Conservation (phyloP, 1,140 invertebrate species). For the Hycleus phaleratus region DNA sequence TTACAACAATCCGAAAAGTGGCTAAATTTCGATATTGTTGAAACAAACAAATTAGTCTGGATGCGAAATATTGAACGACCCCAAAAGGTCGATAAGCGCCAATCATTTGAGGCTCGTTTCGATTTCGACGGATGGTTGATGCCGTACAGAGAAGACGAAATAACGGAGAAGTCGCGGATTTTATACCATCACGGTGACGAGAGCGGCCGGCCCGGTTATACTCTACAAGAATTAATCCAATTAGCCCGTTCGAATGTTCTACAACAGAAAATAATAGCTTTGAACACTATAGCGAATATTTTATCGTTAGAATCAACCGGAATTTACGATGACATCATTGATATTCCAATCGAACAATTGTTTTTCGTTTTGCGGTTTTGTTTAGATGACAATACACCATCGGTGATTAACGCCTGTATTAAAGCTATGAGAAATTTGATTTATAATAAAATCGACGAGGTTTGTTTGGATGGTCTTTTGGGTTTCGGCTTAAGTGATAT, state of each 20-base stretch:
- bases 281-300: slow-evolving; percentile 72
- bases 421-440: slow-evolving; percentile 65
- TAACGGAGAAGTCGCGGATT: slow-evolving; percentile 50
- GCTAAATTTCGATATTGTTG: slow-evolving; percentile 74
- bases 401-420: slow-evolving; percentile 63
- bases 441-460: slow-evolving; percentile 69
- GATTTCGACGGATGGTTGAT: slow-evolving; percentile 60
- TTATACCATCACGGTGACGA: slow-evolving; percentile 90
- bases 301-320: slow-evolving; percentile 64
- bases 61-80: slow-evolving; percentile 60
- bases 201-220: slow-evolving; percentile 81
- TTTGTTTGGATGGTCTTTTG: slow-evolving; percentile 59
- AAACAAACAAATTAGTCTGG: slow-evolving; percentile 80
- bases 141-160: slow-evolving; percentile 56
- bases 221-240: slow-evolving; percentile 76
- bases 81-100: slow-evolving; percentile 39
- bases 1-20: slow-evolving; percentile 59
- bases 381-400: slow-evolving; percentile 71
- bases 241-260: slow-evolving; percentile 55
- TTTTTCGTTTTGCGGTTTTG: slow-evolving; percentile 76
- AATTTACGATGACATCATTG: slow-evolving; percentile 60
- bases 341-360: slow-evolving; percentile 58
- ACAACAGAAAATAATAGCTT: slow-evolving; percentile 72
- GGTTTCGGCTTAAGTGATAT: slow-evolving; percentile 57
- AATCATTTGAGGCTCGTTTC: slow-evolving; percentile 64